Conservation (phyloP, 1,140 invertebrate species). For the Tetranychus urticae region DNA sequence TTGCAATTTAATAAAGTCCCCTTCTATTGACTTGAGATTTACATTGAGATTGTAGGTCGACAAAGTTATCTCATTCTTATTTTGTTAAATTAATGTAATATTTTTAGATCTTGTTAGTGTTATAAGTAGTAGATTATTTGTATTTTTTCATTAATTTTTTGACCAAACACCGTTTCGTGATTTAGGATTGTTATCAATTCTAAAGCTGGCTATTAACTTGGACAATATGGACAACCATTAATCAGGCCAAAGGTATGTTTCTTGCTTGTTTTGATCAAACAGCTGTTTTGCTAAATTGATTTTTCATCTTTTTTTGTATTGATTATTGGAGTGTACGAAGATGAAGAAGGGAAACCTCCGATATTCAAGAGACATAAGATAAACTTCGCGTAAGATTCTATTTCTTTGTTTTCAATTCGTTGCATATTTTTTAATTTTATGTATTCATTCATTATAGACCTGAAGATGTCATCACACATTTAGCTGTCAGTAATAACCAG, state of each 20-base stretch:
- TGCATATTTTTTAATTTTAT: slow-evolving; percentile 11
- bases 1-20: too few species aligned
- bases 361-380: slow-evolving; percentile 22
- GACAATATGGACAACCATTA: neutral
- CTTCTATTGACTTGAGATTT: too few species aligned
- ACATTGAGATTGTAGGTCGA: neutral
- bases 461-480: slow-evolving; percentile 44
- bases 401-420: too few species aligned
- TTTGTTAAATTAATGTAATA: too few species aligned
- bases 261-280: neutral
- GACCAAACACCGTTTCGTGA: too few species aligned
- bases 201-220: too few species aligned
- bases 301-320: slow-evolving; percentile 4
- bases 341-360: slow-evolving; percentile 15
- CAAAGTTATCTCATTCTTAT: too few species aligned
- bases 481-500: slow-evolving; percentile 53
- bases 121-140: too few species aligned
- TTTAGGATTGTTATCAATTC: too few species aligned
- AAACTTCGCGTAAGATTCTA: slow-evolving; percentile 20
- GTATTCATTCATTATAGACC: slow-evolving; percentile 43
- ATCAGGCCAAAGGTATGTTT: neutral
- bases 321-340: slow-evolving; percentile 17
- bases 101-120: too few species aligned
- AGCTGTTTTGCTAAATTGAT: neutral
- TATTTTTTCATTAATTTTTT: too few species aligned